Base-by-base conservation (phyloP, 2,797 vertebrate genomes). In the Picus viridis region DNA sequence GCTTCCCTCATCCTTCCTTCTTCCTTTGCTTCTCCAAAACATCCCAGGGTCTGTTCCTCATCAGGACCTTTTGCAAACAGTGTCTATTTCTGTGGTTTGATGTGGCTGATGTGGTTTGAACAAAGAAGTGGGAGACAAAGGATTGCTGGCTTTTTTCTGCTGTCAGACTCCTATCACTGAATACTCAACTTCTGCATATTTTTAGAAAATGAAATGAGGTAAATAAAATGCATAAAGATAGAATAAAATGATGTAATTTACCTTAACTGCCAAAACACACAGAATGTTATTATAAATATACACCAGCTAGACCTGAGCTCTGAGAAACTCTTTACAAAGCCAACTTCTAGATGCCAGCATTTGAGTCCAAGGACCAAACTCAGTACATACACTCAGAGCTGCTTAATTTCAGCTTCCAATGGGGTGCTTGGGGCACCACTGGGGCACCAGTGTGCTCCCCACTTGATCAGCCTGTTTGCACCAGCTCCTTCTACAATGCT, bases 191-290 rank as follows among this genome's bases (percentile, higher is more conserved):
- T 65, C 2, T 17, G 49, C 54, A 2, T 83, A 87, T 94, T 96
- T 96, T 94, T 95, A 86, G 93, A 73, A 86, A 45, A 92, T 89
- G 90, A 96, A 94, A 87, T 92, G 72, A 89, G 34, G 79, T 78
- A 93, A 93, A 94, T 86, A 95, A 92, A 90, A 81, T 63, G 16
- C 73, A 72, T 39, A 88, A 81, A 89, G 71, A 95, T 88, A 90
- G 67, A 75, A 30, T 39, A 47, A 92, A 91, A 74, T 95, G 86
- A 95, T 83, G 84, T 92, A 5, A 94, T 92, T 89, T 63, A 75
- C 79, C 76, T 64, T 54, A 80, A 67, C 84, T 94, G 95, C 94
- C 95, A 94, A 93, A 87, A 39, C 76, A 91, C 61, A 95, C 91
- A 80, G 29, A 79, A 9, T 26, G 22, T 59, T 75, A 29, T 41